Percentiles rank a stretch among this genome's conserved stretches.
These are phyloP conservation scores for Ecliptopera silaceata DNA, from an alignment of 2,888 invertebrate genomes.

Conservation along the genomic window DNA sequence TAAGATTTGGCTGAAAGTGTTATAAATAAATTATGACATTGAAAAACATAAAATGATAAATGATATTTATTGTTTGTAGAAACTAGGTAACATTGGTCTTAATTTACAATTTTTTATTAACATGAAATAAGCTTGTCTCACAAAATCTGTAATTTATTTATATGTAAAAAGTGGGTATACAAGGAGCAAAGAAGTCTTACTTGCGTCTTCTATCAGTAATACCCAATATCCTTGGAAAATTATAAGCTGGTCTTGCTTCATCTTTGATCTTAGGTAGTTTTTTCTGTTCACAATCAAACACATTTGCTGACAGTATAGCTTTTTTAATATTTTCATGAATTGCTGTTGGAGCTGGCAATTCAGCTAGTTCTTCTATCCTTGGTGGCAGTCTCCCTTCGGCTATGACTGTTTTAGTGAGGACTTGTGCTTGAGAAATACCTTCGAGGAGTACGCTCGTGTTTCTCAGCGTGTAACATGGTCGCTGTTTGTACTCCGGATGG, in stretches of 20 bases:
- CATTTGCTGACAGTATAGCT: slow-evolving; percentile 84
- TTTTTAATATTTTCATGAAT: slow-evolving; percentile 84
- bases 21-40: background rate
- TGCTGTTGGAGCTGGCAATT: slow-evolving; percentile 73
- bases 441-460: slow-evolving; percentile 86
- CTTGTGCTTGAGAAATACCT: slow-evolving; percentile 90
- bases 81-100: too few species aligned
- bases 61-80: too few species aligned
- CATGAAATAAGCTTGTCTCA: too few species aligned
- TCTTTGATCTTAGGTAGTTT: slow-evolving; percentile 89
- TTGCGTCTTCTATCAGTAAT: slow-evolving; percentile 87
- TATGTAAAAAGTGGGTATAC: too few species aligned
- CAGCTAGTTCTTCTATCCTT: slow-evolving; percentile 78
- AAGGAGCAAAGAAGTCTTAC: slow-evolving; percentile 71
- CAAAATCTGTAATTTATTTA: background rate
- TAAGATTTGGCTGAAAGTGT: slow-evolving; percentile 84
- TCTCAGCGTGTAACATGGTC: slow-evolving; percentile 82
- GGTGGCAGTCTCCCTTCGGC: slow-evolving; percentile 84
- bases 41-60: too few species aligned
- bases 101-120: too few species aligned
- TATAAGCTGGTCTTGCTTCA: slow-evolving; percentile 86
- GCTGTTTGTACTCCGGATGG: slow-evolving; percentile 86
- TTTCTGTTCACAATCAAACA: slow-evolving; percentile 91
- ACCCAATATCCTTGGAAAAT: slow-evolving; percentile 89
- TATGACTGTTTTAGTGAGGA: slow-evolving; percentile 90